Percentiles rank a stretch among this genome's conserved stretches.
These are phyloP conservation scores for Podarcis lilfordi DNA, from an alignment of 2,797 vertebrate species.

Conservation along the genomic window DNA sequence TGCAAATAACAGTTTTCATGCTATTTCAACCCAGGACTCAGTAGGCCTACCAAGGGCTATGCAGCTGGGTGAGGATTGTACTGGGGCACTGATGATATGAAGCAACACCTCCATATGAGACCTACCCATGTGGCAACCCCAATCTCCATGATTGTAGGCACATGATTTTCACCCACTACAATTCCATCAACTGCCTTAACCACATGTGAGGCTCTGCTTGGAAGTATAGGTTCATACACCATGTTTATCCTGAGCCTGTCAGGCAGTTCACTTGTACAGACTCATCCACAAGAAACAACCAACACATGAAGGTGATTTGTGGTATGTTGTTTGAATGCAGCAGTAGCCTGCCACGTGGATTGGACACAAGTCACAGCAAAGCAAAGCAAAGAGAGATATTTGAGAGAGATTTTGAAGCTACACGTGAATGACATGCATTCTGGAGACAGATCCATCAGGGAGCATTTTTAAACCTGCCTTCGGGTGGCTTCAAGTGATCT, in stretches of 20 bases:
- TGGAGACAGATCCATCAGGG: too few species aligned
- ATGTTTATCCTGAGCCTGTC: too few species aligned
- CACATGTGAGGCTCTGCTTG: too few species aligned
- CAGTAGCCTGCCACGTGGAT: background rate
- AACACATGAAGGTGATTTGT: background rate
- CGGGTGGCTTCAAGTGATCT: background rate
- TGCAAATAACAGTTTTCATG: background rate
- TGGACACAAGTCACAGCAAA: background rate
- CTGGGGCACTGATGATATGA: background rate
- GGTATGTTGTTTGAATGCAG: background rate
- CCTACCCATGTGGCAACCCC: background rate
- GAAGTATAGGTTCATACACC: background rate
- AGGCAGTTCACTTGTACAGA: background rate
- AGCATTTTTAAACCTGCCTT: background rate
- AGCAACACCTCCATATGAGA: background rate
- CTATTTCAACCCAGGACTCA: too few species aligned
- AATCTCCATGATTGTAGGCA: background rate
- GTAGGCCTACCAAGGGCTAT: background rate
- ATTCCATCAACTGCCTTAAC: background rate
- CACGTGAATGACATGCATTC: background rate
- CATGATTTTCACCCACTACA: background rate
- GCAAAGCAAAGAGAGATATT: too few species aligned
- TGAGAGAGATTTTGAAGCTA: background rate
- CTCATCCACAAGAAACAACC: background rate
- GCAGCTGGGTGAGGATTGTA: background rate